phyloP scores from a whole-genome alignment of 2,113 vertebrate species.

The Arvicanthis niloticus region DNA sequence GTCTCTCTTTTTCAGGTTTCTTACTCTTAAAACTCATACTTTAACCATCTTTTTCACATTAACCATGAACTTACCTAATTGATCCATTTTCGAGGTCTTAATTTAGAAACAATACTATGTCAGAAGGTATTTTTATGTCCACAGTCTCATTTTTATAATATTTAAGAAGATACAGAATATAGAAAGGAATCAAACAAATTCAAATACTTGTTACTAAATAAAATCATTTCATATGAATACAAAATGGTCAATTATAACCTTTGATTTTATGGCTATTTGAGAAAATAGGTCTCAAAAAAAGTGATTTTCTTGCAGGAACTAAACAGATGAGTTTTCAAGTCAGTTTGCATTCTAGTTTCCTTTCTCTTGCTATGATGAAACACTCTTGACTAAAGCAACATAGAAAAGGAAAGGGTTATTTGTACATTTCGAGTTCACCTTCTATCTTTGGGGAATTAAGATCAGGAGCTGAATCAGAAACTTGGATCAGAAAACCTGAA shows the following conservation, averaged over 20 bases:
- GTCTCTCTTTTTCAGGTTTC: background rate
- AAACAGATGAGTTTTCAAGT: background rate
- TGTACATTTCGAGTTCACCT: background rate
- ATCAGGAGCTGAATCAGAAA: background rate
- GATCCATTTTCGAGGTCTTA: background rate
- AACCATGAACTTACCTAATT: background rate
- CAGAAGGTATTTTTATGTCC: background rate
- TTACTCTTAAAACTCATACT: background rate
- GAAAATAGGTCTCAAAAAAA: background rate
- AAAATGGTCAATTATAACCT: background rate
- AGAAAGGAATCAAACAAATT: slow-evolving; percentile 2
- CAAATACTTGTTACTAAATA: background rate
- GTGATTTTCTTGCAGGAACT: background rate
- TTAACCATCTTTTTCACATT: background rate
- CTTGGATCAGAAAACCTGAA: background rate
- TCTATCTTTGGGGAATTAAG: background rate
- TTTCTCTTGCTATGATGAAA: background rate
- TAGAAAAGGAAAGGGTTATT: background rate
- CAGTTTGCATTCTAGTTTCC: background rate
- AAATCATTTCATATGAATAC: background rate
- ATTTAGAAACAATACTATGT: background rate
- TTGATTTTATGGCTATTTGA: background rate
- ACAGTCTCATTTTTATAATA: background rate
- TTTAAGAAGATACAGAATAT: background rate
- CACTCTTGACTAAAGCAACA: background rate